These are phyloP conservation scores for Cynodonichthys magdalenae DNA, from an alignment of 2,797 vertebrate genomes.

Conservation along the genomic window DNA sequence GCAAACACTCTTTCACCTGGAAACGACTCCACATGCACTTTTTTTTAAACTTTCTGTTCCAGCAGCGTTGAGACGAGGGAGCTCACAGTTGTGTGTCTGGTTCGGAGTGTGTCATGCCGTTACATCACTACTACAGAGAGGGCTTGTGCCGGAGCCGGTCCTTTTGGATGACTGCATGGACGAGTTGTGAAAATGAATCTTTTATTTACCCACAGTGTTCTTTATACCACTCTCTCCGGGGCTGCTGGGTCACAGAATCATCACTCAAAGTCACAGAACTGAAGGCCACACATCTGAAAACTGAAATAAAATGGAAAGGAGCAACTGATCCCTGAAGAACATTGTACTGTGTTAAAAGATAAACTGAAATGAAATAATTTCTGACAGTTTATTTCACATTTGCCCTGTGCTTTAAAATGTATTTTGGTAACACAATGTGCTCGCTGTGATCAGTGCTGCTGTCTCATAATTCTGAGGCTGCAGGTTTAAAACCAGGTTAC, in stretches of 20 bases:
- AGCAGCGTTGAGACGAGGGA: neutral
- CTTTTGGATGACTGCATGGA: constrained; percentile 43
- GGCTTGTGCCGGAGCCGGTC: constrained; percentile 14
- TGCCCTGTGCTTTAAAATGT: too few species aligned
- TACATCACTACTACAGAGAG: constrained; percentile 27
- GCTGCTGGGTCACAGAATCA: constrained; percentile 26
- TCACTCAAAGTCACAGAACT: neutral
- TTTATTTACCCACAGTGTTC: constrained; percentile 55
- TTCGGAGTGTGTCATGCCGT: constrained; percentile 42
- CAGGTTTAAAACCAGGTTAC: too few species aligned
- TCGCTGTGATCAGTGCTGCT: too few species aligned
- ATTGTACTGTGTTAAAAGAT: too few species aligned
- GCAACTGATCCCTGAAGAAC: too few species aligned
- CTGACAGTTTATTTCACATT: too few species aligned
- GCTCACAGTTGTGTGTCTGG: constrained; percentile 15
- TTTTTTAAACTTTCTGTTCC: neutral
- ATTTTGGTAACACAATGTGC: too few species aligned
- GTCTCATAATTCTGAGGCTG: too few species aligned
- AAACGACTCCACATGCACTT: constrained; percentile 19
- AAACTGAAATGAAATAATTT: too few species aligned
- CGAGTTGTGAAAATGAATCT: constrained; percentile 63
- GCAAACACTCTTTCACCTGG: constrained; percentile 28
- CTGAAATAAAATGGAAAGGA: neutral
- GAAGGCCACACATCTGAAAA: constrained; percentile 11
- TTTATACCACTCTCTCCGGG: constrained; percentile 20